Base-by-base conservation (phyloP, 2,797 vertebrate species). In the Anableps anableps region DNA sequence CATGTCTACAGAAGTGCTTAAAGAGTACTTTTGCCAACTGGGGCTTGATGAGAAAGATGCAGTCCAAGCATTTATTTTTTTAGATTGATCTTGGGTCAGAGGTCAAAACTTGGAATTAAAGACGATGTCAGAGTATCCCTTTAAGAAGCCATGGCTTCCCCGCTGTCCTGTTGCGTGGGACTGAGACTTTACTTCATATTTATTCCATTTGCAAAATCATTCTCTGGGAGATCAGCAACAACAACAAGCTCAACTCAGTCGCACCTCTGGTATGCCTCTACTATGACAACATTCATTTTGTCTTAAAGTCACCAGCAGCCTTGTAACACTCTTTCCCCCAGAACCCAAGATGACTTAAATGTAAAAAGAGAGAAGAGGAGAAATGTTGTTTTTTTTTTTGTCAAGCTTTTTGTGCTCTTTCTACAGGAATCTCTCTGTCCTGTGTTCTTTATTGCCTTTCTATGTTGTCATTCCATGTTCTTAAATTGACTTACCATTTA, bases 241-340 rank as follows among this genome's bases (percentile, higher is more conserved):
- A 88, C 76, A 86, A 76, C 86, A 81, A 88, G 74, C 83, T 83
- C 84, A 88, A 78, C 78, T 88, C 84, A 86, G 80, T 89, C 87
- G 68, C 91, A 89, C 85, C 89, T 90, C 89, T 81, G 87, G 79
- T 91, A 47, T 79, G 85, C 90, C 92, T 88, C 88, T 41, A 74
- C 77, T 62, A 82, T 85, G 82, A 93, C 88, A 81, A 86, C 83
- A 84, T 88, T 94, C 91, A 93, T 94, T 93, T 89, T 95, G 93
- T 95, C 94, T 95, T 95, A 94, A 94, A 91, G 93, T 94, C 95
- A 96, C 96, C 95, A 96, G 95, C 95, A 95, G 95, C 94, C 94
- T 96, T 95, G 17, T 89, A 84, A 87, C 76, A 81, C 89, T 90
- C 83, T 77, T 58, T 74, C 88, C 88, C 88, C 89, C 66, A 72